These are phyloP conservation scores for Galleria mellonella DNA, from an alignment of 1,140 invertebrate genomes.

Conservation along the genomic window DNA sequence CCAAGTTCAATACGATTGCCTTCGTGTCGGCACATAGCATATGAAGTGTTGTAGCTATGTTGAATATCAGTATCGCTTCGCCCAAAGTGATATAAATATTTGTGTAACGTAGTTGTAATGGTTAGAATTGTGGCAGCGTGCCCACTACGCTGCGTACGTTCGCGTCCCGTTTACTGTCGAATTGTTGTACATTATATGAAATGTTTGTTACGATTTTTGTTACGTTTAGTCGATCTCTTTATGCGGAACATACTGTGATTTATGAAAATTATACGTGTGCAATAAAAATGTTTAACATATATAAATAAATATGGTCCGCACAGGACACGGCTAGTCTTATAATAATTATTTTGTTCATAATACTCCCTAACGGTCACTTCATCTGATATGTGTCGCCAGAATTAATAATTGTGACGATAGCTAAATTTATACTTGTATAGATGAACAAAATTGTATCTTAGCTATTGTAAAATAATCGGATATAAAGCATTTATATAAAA, in stretches of 20 bases:
- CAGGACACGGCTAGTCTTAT: conserved; percentile 36
- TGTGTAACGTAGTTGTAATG: background rate
- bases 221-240: conserved; percentile 34
- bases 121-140: background rate
- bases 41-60: conserved; percentile 13
- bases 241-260: conserved; percentile 49
- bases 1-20: conserved; percentile 17
- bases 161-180: no score
- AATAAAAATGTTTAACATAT: conserved; percentile 34
- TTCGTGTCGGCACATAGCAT: conserved; percentile 26
- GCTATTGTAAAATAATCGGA: conserved; percentile 30
- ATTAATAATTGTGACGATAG: conserved; percentile 11
- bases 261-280: conserved; percentile 44
- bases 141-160: conserved; percentile 6
- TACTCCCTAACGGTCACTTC: conserved; percentile 15
- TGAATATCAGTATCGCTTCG: background rate
- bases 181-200: no score
- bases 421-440: conserved; percentile 8
- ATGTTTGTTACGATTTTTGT: background rate
- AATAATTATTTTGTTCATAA: conserved; percentile 21
- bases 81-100: background rate
- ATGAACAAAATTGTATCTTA: conserved; percentile 44
- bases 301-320: conserved; percentile 22
- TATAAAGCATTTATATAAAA: conserved; percentile 32
- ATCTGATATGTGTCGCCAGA: conserved; percentile 37